Conservation (phyloP, 2,797 vertebrate genomes). For the Bradypodion pumilum region DNA sequence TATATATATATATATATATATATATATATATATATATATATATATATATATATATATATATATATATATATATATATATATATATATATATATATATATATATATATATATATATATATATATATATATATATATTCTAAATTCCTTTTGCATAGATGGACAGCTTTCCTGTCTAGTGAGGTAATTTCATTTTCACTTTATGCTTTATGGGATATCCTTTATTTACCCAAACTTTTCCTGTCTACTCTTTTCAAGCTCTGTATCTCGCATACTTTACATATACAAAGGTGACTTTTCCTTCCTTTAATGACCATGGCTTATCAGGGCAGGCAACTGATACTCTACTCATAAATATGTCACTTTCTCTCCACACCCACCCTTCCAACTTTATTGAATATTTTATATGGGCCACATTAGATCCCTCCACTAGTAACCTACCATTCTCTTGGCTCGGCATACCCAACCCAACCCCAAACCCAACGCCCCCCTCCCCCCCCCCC, state of each 20-base stretch:
- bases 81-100: too few species aligned
- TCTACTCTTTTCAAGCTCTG: conserved; percentile 74
- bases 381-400: conserved; percentile 10
- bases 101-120: too few species aligned
- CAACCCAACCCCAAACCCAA: not conserved
- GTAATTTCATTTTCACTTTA: conserved; percentile 76
- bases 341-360: conserved; percentile 80
- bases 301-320: conserved; percentile 78
- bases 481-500: not conserved
- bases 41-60: too few species aligned
- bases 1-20: too few species aligned
- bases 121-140: conserved; percentile 7
- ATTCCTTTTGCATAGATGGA: conserved; percentile 60
- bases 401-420: conserved; percentile 36
- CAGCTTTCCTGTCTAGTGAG: conserved; percentile 66
- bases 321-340: conserved; percentile 76
- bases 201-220: conserved; percentile 80
- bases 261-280: conserved; percentile 78
- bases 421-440: not conserved
- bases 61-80: too few species aligned
- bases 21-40: too few species aligned
- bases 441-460: too few species aligned
- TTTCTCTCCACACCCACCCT: conserved; percentile 39
- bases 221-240: conserved; percentile 82
- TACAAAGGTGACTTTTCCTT: conserved; percentile 83